Base-by-base conservation (phyloP, 2,888 invertebrate species). In the Muschampia plurimacula region DNA sequence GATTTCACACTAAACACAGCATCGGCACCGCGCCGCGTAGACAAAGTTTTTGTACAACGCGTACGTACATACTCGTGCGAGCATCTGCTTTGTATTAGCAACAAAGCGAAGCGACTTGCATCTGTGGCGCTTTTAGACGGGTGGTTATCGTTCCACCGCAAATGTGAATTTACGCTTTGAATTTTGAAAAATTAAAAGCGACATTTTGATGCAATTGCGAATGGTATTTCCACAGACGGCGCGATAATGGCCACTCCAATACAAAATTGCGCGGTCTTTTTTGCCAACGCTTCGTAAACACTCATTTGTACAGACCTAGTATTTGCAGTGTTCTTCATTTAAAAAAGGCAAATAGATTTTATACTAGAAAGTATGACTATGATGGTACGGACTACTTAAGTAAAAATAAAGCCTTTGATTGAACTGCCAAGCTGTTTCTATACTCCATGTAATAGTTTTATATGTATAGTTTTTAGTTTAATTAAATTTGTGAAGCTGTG, bases 161-260 rank as follows among this genome's bases (percentile, higher is more conserved):
- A 91, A 92, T 87, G 88, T 84, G 86, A 91, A 92, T 90, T 91
- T 91, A 89, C 88, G 88, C 90, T 93, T 91, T 90, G 90, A 88
- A 89, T 91, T 92, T 90, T 85, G 89, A 90, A 91, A 92, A 92
- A 92, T 91, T 91, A 91, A 92, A 93, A 92, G 90, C 90, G 87
- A 89, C 92, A 88, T 90, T 93, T 90, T 88, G 86, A 91, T 91
- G 92, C 89, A 88, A 91, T 92, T 89, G 87, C 87, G 83, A 90
- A 82, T 87, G 88, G 88, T 90, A 89, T 89, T 89, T 89, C 84
- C 84, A 83, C 88, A 89, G 90, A 86, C 89, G 85, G 88, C 85
- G 87, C 85, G 86, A 88, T 92, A 92, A 93, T 92, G 92, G 91
- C 92, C 91, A 91, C 92, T 93, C 86, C 91, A 92, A 89, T 90